Base-by-base conservation (phyloP, 2,888 invertebrate genomes). In the Corythucha ciliata region DNA sequence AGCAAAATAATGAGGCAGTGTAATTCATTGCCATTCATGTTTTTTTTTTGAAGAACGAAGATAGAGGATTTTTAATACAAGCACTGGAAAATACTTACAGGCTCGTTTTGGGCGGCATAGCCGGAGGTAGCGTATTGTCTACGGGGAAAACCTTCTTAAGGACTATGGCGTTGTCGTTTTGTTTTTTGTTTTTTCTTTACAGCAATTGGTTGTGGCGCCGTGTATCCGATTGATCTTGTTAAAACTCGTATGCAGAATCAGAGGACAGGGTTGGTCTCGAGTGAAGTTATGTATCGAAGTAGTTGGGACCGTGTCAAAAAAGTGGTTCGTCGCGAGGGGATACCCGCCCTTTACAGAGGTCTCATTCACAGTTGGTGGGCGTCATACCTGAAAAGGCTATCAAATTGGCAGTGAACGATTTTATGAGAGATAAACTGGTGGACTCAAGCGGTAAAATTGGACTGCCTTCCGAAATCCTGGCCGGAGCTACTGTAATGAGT, bases 221-320 rank as follows among this genome's bases (percentile, higher is more conserved):
- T 99, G 0, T 98, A 98, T 71, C 98, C 98, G 2, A 97, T 98
- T 63, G 98, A 99, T 74, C 74, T 97, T 65, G 98, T 98, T 3
- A 98, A 99, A 72, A 99, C 98, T 0, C 76, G 98, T 29, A 89
- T 98, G 89, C 98, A 98, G 71, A 98, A 99, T 73, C 98, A 98
- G 67, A 77, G 98, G 46, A 79, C 89, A 0, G 94, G 94, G 14
- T 91, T 93, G 1, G 90, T 88, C 70, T 87, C 98, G 62, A 97
- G 96, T 47, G 96, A 97, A 71, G 76, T 96, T 56, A 93, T 94
- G 74, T 98, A 99, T 68, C 77, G 87, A 63, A 97, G 93, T 72
- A 94, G 93, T 48, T 81, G 80, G 67, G 98, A 99, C 68, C 99
- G 98, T 70, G 87, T 83, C 70, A 89, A 90, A 72, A 98, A 98